Evolutionary conservation across 2,888 invertebrate genomes (phyloP), one percentile per base, ranked within the genome.

Genomic region (Netelia virgata): DNA sequence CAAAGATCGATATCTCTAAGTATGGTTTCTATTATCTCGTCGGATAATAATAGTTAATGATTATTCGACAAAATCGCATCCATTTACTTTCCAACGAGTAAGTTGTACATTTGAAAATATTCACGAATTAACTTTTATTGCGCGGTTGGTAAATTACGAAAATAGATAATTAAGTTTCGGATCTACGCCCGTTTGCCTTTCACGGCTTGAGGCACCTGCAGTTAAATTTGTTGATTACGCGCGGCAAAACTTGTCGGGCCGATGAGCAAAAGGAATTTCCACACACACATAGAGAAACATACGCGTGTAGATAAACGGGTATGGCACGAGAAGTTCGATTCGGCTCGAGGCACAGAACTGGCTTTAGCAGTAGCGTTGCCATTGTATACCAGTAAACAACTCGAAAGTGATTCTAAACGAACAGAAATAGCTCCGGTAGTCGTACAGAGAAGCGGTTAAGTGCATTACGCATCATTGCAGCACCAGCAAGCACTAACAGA

Each of bases 381-480:
- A 47, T 47, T 53, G 53, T 61, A 70, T 53, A 69, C 61, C 59
- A 47, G 69, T 63, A 70, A 78, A 76, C 66, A 76, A 70, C 61
- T 61, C n/a, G 59, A 78, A 61, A 70, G 77, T 78, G 69, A 78
- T 70, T 70, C 61, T 78, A 18, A 78, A 61, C 61, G 77, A 70
- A 70, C 50, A 23, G 68, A 43, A 77, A 77, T 68, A 61, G 77
- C 28, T 18, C 59, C 50, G 61, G 47, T 61, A 36, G 47, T 61
- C 69, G 77, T 77, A 61, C 47, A 14, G 14, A 50, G 61, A 61
- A 50, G 61, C 59, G 69, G 69, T 77, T 14, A 77, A 77, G 61
- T 77, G 77, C 69, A 77, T 77, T 77, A 77, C 77, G 77, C 77
- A 77, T 69, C 69, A 69, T 69, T 77, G 77, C 61, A 82, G 59